A percentile compares a stretch with the other conserved stretches of the same genome.
Conservation (phyloP, 1,140 invertebrate genomes). For the Telenomus remus region DNA sequence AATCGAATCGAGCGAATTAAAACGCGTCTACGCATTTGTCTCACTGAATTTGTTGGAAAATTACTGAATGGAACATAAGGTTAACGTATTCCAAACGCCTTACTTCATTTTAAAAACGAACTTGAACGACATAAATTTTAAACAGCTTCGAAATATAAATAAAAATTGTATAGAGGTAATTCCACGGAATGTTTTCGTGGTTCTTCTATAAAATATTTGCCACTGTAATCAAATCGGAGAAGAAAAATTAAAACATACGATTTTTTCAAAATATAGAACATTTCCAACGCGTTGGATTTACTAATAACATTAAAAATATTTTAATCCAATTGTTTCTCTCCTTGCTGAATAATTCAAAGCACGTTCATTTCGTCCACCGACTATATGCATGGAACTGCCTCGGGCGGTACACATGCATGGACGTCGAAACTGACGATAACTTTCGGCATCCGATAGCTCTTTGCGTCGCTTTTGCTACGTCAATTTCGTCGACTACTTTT, state of each 20-base stretch:
- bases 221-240: no score
- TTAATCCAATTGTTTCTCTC: background rate
- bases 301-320: background rate
- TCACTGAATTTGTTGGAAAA: conserved; percentile 35
- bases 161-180: no score
- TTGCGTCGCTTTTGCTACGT: conserved; percentile 5
- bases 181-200: no score
- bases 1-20: no score
- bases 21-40: no score
- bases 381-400: conserved; percentile 3
- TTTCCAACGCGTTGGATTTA: background rate
- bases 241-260: no score
- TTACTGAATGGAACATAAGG: conserved; percentile 35
- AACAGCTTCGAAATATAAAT: no score
- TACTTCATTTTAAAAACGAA: conserved; percentile 6
- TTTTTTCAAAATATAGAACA: no score
- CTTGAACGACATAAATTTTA: no score
- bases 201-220: no score
- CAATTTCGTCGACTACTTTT: conserved; percentile 17
- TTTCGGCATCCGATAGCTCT: conserved; percentile 26
- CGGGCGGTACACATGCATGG: background rate
- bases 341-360: background rate
- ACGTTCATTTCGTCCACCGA: background rate
- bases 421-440: conserved; percentile 19
- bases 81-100: conserved; percentile 33